Evolutionary conservation across 2,797 vertebrate species (phyloP).

Genomic region (Spinibarbus caldwelli): DNA sequence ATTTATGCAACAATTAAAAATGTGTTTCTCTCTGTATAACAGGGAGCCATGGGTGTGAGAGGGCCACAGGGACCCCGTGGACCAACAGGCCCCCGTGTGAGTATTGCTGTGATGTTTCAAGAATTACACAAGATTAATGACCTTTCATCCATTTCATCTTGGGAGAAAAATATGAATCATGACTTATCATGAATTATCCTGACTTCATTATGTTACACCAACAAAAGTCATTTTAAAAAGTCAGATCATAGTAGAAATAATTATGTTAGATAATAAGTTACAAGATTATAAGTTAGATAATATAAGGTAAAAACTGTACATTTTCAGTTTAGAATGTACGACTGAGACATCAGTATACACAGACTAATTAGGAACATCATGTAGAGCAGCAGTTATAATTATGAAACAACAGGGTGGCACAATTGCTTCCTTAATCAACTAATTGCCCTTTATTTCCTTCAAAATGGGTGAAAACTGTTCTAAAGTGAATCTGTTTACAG

Average conservation of each 20-base stretch:
- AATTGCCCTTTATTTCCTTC: neutral
- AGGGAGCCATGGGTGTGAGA: conserved; percentile 92
- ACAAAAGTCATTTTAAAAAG: neutral
- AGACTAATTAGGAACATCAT: neutral
- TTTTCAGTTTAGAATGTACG: neutral
- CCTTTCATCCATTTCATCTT: neutral
- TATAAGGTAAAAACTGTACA: neutral
- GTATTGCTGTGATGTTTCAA: conserved; percentile 59
- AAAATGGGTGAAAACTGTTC: neutral
- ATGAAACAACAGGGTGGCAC: neutral
- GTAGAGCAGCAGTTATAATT: neutral
- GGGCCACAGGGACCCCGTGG: conserved; percentile 90
- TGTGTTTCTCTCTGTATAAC: conserved; percentile 42
- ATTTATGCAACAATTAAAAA: neutral
- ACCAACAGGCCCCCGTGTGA: conserved; percentile 87
- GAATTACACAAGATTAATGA: neutral
- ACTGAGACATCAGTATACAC: neutral
- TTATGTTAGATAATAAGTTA: neutral
- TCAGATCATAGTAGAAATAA: neutral
- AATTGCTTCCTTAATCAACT: conserved; percentile 9
- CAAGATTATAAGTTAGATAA: neutral
- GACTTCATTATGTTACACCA: neutral
- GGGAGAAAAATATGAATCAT: neutral
- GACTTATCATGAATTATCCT: neutral
- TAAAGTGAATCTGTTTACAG: conserved; percentile 61